Percentiles rank a stretch among this genome's conserved stretches.
Evolutionary conservation across 2,888 invertebrate species (phyloP).

Genomic region (Drosophila borborema): DNA sequence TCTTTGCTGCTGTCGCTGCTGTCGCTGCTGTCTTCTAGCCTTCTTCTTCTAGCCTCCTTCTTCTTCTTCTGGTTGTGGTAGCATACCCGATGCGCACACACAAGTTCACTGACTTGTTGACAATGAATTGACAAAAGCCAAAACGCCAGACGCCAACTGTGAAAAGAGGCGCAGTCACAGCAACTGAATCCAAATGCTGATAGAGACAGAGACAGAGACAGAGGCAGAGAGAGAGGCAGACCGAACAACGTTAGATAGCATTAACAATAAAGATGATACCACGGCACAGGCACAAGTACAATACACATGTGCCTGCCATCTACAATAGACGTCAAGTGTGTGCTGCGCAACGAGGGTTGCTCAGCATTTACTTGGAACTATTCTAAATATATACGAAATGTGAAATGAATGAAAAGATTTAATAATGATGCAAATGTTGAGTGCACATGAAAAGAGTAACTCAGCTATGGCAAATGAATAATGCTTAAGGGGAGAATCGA

Average conservation of each 20-base stretch:
- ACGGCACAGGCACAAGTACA: conserved; percentile 53
- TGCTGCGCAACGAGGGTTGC: conserved; percentile 20
- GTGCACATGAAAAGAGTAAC: too few species aligned
- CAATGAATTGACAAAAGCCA: conserved; percentile 76
- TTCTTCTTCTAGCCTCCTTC: conserved; percentile 34
- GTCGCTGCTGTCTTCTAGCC: conserved; percentile 23
- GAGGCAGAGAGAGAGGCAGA: not conserved
- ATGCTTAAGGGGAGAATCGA: too few species aligned
- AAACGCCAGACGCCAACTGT: conserved; percentile 46
- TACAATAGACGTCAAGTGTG: conserved; percentile 32
- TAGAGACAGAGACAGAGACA: not conserved
- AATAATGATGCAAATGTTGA: not conserved
- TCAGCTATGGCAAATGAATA: too few species aligned
- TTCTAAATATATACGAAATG: not conserved
- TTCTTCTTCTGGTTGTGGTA: conserved; percentile 37
- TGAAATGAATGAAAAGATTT: not conserved
- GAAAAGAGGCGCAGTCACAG: conserved; percentile 39
- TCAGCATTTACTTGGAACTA: not conserved
- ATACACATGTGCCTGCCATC: conserved; percentile 44
- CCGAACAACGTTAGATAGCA: conserved; percentile 30
- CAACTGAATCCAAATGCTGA: conserved; percentile 19
- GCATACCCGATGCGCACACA: conserved; percentile 44
- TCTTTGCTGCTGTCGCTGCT: not conserved
- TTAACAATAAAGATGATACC: conserved; percentile 66
- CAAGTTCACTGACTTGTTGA: conserved; percentile 78